Evolutionary conservation across 2,113 vertebrate species (phyloP), one percentile per base, ranked within the genome.

Genomic region (Osmerus eperlanus): DNA sequence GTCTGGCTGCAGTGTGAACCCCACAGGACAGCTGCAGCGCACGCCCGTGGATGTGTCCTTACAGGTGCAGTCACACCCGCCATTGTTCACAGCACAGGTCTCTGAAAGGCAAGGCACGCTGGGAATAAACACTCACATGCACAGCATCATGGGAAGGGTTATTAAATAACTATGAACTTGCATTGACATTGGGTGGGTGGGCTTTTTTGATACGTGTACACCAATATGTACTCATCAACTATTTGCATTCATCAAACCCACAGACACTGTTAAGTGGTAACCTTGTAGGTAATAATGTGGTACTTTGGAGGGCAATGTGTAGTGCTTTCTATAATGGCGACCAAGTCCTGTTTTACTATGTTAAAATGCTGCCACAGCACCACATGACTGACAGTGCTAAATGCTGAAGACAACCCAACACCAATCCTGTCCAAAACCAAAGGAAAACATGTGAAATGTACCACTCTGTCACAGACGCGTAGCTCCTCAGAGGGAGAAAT

Each of bases 41-140:
- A 99, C 97, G 0, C 97, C 97, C 0, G 97, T 98, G 0, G 96
- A 96, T 13, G 97, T 99, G 82, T 99, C 97, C 78, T 98, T 98
- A 73, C 97, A 99, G 3, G 95, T 98, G 62, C 96, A 97, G 86
- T 99, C 97, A 15, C 97, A 99, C 76, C 97, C 97, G 0, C 97
- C 97, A 0, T 99, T 99, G 85, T 98, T 98, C 63, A 99, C 93
- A 0, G 96, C 96, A 71, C 97, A 99, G 0, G 96, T 99, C 89
- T 99, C 97, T 99, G 91, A 77, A 82, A 87, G 58, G 15, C 58
- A 75, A 51, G 65, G 74, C 23, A 70, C 47, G 65, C n/a, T 0
- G 7, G 54, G 32, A 67, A 67, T 16, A 23, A 1, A 29, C 52
- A 68, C 19, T 18, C 58, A 21, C n/a, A 67, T 18, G 41, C 3